Conservation (phyloP, 2,113 vertebrate genomes). For the Oncorhynchus tshawytscha region DNA sequence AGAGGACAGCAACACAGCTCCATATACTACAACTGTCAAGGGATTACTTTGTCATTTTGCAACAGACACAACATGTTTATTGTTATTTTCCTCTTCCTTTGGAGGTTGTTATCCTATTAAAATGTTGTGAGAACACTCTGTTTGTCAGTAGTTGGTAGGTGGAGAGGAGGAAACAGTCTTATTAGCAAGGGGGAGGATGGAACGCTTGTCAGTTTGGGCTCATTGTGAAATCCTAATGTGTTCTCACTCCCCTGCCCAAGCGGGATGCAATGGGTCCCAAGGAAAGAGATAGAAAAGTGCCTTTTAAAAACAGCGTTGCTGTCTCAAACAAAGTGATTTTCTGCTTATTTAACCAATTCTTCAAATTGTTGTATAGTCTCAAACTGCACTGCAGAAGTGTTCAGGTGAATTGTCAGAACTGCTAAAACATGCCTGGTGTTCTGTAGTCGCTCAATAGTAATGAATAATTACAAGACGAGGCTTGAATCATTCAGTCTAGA, state of each 20-base stretch:
- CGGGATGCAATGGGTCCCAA: neutral
- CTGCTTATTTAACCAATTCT: constrained; percentile 37
- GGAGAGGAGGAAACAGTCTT: neutral
- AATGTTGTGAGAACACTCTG: constrained; percentile 20
- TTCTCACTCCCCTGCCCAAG: constrained; percentile 5
- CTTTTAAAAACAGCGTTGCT: neutral
- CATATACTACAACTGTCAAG: constrained; percentile 12
- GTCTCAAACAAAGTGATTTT: constrained; percentile 37
- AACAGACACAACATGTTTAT: constrained; percentile 60
- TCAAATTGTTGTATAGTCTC: constrained; percentile 9
- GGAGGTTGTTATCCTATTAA: constrained; percentile 31
- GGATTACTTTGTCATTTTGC: constrained; percentile 40
- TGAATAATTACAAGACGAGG: constrained; percentile 59
- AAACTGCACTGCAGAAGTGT: neutral
- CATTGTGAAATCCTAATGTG: constrained; percentile 5
- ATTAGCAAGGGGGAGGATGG: constrained; percentile 21
- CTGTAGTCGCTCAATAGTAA: constrained; percentile 40
- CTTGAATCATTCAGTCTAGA: constrained; percentile 59
- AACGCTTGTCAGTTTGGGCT: constrained; percentile 7
- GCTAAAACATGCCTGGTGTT: constrained; percentile 12
- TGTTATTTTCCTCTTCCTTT: constrained; percentile 41
- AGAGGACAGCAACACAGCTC: neutral
- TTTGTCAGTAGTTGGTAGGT: neutral
- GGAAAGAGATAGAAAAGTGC: constrained; percentile 23
- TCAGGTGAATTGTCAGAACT: constrained; percentile 9